Percentiles rank a stretch among this genome's conserved stretches.
These are phyloP conservation scores for Atopsyche davidsoni DNA, from an alignment of 1,140 invertebrate species.

Conservation along the genomic window DNA sequence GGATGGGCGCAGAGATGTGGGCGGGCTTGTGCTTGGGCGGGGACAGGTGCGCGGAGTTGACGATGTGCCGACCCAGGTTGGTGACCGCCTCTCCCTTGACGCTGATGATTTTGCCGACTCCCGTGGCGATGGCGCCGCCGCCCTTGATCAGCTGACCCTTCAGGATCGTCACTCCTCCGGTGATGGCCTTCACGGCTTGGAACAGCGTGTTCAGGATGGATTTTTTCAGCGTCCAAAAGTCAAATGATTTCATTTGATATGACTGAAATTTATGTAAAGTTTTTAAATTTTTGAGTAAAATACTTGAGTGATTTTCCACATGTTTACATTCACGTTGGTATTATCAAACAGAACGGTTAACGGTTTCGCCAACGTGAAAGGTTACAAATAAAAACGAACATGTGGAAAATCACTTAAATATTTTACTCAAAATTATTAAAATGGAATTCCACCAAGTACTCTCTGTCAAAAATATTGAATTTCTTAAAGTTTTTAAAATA, in stretches of 20 bases:
- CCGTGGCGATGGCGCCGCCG: slow-evolving; percentile 65
- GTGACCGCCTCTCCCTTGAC: slow-evolving; percentile 67
- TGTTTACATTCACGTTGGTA: too few species aligned
- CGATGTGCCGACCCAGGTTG: slow-evolving; percentile 68
- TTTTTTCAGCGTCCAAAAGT: slow-evolving; percentile 72
- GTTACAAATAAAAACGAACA: too few species aligned
- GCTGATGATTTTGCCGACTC: slow-evolving; percentile 65
- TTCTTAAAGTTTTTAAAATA: too few species aligned
- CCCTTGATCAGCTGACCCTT: slow-evolving; percentile 81
- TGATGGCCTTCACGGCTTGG: slow-evolving; percentile 78
- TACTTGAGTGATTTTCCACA: too few species aligned
- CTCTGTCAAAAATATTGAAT: too few species aligned
- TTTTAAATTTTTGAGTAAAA: too few species aligned
- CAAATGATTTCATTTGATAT: slow-evolving; percentile 43
- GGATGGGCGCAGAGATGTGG: not conserved
- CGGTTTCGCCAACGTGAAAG: too few species aligned
- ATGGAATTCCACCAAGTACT: too few species aligned
- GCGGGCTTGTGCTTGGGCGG: slow-evolving; percentile 40
- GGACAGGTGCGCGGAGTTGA: slow-evolving; percentile 60
- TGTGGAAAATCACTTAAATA: too few species aligned
- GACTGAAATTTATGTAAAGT: too few species aligned
- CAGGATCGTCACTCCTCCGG: slow-evolving; percentile 73
- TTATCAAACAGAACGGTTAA: too few species aligned
- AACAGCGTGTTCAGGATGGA: slow-evolving; percentile 71
- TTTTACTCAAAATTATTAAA: too few species aligned